phyloP scores from a whole-genome alignment of 1,140 invertebrate species.

The Drosophila sechellia region DNA sequence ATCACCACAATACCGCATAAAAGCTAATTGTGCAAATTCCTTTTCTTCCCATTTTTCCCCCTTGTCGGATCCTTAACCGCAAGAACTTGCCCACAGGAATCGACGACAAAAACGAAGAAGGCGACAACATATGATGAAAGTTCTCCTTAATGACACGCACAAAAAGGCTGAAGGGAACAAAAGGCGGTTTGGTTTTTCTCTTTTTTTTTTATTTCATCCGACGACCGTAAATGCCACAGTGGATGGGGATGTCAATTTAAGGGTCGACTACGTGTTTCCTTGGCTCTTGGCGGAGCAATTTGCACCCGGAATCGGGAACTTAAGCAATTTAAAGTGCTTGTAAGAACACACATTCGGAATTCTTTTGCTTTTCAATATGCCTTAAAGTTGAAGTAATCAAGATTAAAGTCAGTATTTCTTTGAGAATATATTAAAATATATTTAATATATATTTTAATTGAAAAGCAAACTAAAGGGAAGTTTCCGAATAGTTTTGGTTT shows the following conservation, averaged over 20 bases:
- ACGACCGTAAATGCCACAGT: conserved; percentile 20
- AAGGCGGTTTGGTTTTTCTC: conserved; percentile 26
- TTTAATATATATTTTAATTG: no score
- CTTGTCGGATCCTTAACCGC: conserved; percentile 13
- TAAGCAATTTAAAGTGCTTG: conserved; percentile 12
- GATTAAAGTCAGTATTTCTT: no score
- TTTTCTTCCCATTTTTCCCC: conserved; percentile 3
- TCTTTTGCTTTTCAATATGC: background rate
- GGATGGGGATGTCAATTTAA: conserved; percentile 29
- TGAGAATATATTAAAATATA: no score
- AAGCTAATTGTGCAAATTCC: conserved; percentile 78
- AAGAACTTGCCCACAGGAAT: conserved; percentile 43
- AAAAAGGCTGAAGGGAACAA: conserved; percentile 10
- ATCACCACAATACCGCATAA: conserved; percentile 76
- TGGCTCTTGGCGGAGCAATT: conserved; percentile 15
- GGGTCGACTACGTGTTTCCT: conserved; percentile 49
- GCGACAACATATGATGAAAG: conserved; percentile 57
- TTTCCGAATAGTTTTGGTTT: no score
- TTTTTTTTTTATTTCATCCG: conserved; percentile 18
- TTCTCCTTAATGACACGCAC: conserved; percentile 50
- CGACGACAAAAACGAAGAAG: conserved; percentile 33
- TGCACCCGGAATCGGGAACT: conserved; percentile 2
- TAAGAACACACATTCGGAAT: background rate
- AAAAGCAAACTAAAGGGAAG: no score
- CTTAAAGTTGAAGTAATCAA: background rate